Percentiles rank a stretch among this genome's conserved stretches.
Evolutionary conservation across 2,888 invertebrate species (phyloP).

Genomic region (Erpobdella octoculata): DNA sequence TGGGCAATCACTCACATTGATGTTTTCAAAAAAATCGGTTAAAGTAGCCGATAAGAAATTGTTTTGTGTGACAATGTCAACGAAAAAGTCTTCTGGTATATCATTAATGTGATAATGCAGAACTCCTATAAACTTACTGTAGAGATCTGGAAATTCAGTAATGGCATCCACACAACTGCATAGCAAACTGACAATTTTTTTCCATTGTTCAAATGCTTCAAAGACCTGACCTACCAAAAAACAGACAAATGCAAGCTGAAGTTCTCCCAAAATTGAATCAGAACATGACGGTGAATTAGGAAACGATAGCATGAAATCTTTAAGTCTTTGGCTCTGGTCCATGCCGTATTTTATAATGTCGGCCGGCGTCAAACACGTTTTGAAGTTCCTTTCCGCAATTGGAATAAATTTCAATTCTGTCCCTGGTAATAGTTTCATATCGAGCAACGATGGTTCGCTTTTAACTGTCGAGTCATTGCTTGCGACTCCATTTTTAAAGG

Average conservation of each 20-base stretch:
- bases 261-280: slow-evolving; percentile 58
- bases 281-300: not conserved
- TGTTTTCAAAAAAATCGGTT: slow-evolving; percentile 70
- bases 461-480: slow-evolving; percentile 56
- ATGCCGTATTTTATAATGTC: slow-evolving; percentile 79
- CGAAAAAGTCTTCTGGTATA: slow-evolving; percentile 76
- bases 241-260: slow-evolving; percentile 83
- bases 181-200: slow-evolving; percentile 65
- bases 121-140: slow-evolving; percentile 65
- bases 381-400: slow-evolving; percentile 68
- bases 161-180: slow-evolving; percentile 76
- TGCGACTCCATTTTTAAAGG: not conserved
- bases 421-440: slow-evolving; percentile 71
- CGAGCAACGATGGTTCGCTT: slow-evolving; percentile 70
- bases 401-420: slow-evolving; percentile 59
- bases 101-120: slow-evolving; percentile 65
- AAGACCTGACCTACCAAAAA: slow-evolving; percentile 75
- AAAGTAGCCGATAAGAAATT: slow-evolving; percentile 83
- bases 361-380: slow-evolving; percentile 68
- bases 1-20: slow-evolving; percentile 56
- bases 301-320: slow-evolving; percentile 39
- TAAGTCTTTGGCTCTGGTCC: slow-evolving; percentile 56
- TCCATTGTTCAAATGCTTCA: slow-evolving; percentile 94
- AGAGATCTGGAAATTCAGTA: slow-evolving; percentile 63
- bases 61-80: slow-evolving; percentile 76